phyloP scores from a whole-genome alignment of 2,888 invertebrate species.

The Apotomis capreana region DNA sequence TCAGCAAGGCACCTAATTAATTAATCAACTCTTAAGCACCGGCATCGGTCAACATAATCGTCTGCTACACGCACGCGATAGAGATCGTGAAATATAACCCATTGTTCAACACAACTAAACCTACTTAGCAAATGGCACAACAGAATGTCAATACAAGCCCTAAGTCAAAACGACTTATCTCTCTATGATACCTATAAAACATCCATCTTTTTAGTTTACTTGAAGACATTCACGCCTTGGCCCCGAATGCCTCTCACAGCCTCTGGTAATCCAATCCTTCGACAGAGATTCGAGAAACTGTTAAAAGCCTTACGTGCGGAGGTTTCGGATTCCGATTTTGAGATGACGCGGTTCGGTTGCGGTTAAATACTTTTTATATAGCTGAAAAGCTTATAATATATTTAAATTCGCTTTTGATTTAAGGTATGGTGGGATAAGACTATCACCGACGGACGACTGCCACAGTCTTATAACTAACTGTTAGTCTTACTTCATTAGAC shows the following conservation, averaged over 20 bases:
- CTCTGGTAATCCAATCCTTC: not conserved
- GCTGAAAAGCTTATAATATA: too few relatives aligned
- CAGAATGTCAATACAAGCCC: not conserved
- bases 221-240: not conserved
- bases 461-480: too few relatives aligned
- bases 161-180: not conserved
- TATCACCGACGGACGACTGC: too few relatives aligned
- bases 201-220: not conserved
- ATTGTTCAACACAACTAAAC: slow-evolving; percentile 6
- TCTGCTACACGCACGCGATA: not conserved
- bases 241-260: slow-evolving; percentile 3
- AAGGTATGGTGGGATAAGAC: too few relatives aligned
- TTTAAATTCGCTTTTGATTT: too few relatives aligned
- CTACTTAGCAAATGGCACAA: slow-evolving; percentile 23
- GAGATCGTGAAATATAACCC: slow-evolving; percentile 18
- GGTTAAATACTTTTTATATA: not conserved
- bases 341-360: not conserved
- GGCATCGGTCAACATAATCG: not conserved
- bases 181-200: not conserved
- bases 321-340: not conserved
- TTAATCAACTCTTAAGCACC: not conserved
- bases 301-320: not conserved
- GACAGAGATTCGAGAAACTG: not conserved
- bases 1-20: not conserved
- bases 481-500: too few relatives aligned